Percentiles rank a stretch among this genome's conserved stretches.
Evolutionary conservation across 2,113 vertebrate species (phyloP).

Genomic region (Hylia prasina): DNA sequence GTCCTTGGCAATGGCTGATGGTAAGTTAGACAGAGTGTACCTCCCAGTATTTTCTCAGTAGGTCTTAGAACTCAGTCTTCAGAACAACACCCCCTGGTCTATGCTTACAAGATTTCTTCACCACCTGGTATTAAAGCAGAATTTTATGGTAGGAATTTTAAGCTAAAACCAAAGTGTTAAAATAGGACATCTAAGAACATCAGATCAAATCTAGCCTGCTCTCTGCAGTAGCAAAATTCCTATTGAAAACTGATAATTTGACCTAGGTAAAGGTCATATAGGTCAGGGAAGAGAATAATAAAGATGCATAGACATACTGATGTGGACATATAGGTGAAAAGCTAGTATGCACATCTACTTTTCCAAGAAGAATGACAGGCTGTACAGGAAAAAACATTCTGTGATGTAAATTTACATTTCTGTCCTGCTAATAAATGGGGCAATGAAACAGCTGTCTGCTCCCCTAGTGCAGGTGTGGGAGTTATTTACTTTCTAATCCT

Average conservation of each 20-base stretch:
- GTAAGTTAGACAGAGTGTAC: not conserved
- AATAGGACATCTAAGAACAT: not conserved
- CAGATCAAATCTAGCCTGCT: not conserved
- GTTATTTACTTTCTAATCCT: conserved; percentile 87
- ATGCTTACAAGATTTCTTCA: not conserved
- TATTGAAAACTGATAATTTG: not conserved
- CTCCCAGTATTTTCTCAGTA: not conserved
- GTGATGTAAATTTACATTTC: conserved; percentile 65
- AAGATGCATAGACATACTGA: not conserved
- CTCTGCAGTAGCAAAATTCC: not conserved
- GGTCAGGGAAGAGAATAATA: not conserved
- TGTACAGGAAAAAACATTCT: conserved; percentile 1
- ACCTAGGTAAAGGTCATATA: not conserved
- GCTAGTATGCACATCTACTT: not conserved
- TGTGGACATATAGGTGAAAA: not conserved
- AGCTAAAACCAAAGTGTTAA: not conserved
- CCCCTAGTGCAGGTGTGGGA: conserved; percentile 75
- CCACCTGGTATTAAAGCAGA: not conserved
- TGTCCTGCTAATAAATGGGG: conserved; percentile 70
- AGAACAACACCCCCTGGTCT: not conserved
- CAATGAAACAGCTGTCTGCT: conserved; percentile 83
- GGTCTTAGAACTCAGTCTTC: not conserved
- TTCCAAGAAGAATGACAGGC: not conserved
- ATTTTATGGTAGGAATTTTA: not conserved
- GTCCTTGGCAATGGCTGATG: not conserved